These are phyloP conservation scores for Panagrolaimus sp. DNA, from an alignment of 1,140 invertebrate species.

Conservation along the genomic window DNA sequence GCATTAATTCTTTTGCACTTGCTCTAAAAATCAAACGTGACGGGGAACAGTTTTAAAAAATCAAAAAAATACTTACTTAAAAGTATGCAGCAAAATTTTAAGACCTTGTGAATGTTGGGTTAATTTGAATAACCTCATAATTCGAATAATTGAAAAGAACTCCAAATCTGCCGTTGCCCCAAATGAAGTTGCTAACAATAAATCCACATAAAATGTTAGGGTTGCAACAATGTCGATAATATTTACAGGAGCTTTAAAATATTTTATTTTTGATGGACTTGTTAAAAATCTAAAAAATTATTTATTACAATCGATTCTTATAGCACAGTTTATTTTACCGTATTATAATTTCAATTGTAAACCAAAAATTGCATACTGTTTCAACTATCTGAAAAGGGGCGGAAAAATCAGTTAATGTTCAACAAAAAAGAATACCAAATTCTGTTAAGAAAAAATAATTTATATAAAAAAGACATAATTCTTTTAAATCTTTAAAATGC, in stretches of 20 bases:
- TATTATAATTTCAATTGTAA: conserved; percentile 83
- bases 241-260: conserved; percentile 80
- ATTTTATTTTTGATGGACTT: conserved; percentile 79
- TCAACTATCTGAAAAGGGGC: conserved; percentile 88
- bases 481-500: conserved; percentile 2
- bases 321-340: conserved; percentile 68
- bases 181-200: conserved; percentile 64
- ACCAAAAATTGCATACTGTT: conserved; percentile 89
- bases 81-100: conserved; percentile 95
- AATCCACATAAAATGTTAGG: conserved; percentile 83
- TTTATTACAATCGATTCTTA: too few relatives aligned
- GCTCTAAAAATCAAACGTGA: conserved; percentile 70
- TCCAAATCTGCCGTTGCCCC: conserved; percentile 72
- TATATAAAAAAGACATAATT: too few relatives aligned
- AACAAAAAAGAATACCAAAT: too few relatives aligned
- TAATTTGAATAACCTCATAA: conserved; percentile 93
- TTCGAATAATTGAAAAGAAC: conserved; percentile 97
- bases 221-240: conserved; percentile 87
- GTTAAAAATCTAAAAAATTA: conserved; percentile 37
- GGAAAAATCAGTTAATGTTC: too few relatives aligned
- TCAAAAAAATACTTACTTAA: conserved; percentile 62
- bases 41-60: background rate
- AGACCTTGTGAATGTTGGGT: conserved; percentile 93
- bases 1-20: conserved; percentile 90
- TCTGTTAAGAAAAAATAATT: too few relatives aligned